Base-by-base conservation (phyloP, 1,140 invertebrate species). In the Samia ricini region DNA sequence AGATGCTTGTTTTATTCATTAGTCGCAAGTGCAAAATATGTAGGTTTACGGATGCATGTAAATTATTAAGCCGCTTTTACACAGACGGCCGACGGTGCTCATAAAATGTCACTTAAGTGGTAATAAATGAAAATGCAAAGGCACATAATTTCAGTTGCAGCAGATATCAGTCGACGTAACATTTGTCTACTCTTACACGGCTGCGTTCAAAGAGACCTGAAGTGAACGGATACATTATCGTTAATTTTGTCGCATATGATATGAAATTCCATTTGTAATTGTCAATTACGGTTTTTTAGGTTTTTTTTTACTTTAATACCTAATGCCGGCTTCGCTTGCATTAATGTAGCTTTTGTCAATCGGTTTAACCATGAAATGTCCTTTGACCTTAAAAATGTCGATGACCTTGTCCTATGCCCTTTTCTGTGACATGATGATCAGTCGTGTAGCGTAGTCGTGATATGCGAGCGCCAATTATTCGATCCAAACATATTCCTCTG, bases 71-170 rank as follows among this genome's bases (percentile, higher is more conserved):
- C 36, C 56, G 19, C 56, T 57, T 57, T 49, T 50, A 26, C 48
- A 49, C 36, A 6, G 20, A 59, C 57, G 22, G 2, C 20, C 48
- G 42, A 49, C 22, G 42, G 4, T n/a, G 21, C 8, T 55, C 57
- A 12, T 66, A 57, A 64, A 56, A 42, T 23, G 23, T 26, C 61
- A 24, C 60, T 56, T 63, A 56, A 61, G 24, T 61, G 21, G 63
- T 69, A 69, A 77, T 77, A 77, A 74, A 81, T 76, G 70, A 74
- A 77, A 81, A 73, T 72, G 72, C 78, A 76, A 71, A 57, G 64
- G 63, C 66, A 57, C 67, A 62, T 68, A 75, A 77, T 79, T 75
- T 79, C 72, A 78, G 70, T 65, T 68, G 66, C 63, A 66, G 48
- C 51, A 58, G 26, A 36, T 57, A 21, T 33, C 33, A 42, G 33